Evolutionary conservation across 2,113 vertebrate genomes (phyloP), one percentile per base, ranked within the genome.

Genomic region (Bufo gargarizans): DNA sequence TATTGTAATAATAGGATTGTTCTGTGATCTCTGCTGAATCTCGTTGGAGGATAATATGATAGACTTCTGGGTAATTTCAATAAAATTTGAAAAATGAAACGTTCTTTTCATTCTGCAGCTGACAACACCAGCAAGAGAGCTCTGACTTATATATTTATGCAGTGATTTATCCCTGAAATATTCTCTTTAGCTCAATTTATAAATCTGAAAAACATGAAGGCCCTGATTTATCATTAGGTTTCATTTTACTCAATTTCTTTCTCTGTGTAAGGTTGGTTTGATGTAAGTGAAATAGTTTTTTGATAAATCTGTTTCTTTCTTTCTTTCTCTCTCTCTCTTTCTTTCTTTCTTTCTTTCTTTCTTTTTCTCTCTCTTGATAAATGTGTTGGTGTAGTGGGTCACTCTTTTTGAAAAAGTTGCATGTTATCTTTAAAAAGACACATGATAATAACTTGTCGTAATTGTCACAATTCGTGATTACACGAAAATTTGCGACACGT

Each of bases 51-150:
- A 69, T 83, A 80, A 80, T 55, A 58, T 59, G 55, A 80, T 59
- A 80, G 77, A 80, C 14, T 83, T 83, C 22, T 13, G 49, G 58
- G 19, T 67, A 11, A 83, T 83, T 83, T 83, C 22, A 67, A 53
- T 83, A 65, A 53, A 83, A 83, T 20, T 16, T 81, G 12, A 81
- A 81, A 67, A 61, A 19, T 65, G 63, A n/a, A 43, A 20, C 65
- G 80, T 10, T 12, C 61, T 63, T 72, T 74, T 50, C 22, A 50
- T 69, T 67, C 11, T 53, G 81, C 43, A n/a, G 81, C 61, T 67
- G 45, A 67, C 47, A 53, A 20, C 19, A 14, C 33, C 20, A 50
- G 12, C 49, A 67, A 2, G n/a, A 69, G 19, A 67, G 22, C 20
- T 50, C 47, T 67, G 19, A 82, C 56, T n/a, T 49, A 67, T 67